These are phyloP conservation scores for Onychomys leucogaster DNA, from an alignment of 2,797 vertebrate species.

Conservation along the genomic window DNA sequence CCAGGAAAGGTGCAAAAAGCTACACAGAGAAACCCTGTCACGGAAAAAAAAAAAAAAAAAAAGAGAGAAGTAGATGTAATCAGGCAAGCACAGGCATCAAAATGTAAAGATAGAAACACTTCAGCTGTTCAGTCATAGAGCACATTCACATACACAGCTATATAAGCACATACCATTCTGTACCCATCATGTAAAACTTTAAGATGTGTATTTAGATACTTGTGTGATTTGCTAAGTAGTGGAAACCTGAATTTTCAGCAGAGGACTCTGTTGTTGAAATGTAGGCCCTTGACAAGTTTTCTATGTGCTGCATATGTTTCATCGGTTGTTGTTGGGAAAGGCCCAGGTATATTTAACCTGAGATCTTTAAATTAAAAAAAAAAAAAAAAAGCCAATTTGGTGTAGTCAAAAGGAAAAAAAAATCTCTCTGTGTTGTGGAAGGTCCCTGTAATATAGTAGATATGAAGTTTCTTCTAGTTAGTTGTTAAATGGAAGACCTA, in stretches of 20 bases:
- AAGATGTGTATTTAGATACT: neutral
- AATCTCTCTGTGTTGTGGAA: neutral
- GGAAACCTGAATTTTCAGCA: neutral
- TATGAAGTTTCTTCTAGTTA: neutral
- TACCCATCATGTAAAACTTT: neutral
- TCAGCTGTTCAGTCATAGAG: neutral
- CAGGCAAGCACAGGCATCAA: neutral
- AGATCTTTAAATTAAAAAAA: neutral
- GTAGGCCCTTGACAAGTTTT: neutral
- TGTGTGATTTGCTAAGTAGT: neutral
- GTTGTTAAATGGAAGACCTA: neutral
- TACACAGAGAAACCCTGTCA: too few relatives aligned
- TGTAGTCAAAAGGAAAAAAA: neutral
- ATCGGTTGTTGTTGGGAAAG: neutral
- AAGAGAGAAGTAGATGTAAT: neutral
- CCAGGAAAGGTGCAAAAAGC: too few relatives aligned
- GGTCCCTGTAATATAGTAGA: neutral
- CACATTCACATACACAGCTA: neutral
- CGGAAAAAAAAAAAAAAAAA: too few relatives aligned
- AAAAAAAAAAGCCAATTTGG: neutral
- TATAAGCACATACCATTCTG: neutral
- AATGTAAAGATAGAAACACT: constrained; percentile 16
- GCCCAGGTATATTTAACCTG: neutral
- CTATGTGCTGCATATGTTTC: neutral
- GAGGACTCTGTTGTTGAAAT: neutral